Conservation (phyloP, 2,888 invertebrate species). For the Coelinius sp. region DNA sequence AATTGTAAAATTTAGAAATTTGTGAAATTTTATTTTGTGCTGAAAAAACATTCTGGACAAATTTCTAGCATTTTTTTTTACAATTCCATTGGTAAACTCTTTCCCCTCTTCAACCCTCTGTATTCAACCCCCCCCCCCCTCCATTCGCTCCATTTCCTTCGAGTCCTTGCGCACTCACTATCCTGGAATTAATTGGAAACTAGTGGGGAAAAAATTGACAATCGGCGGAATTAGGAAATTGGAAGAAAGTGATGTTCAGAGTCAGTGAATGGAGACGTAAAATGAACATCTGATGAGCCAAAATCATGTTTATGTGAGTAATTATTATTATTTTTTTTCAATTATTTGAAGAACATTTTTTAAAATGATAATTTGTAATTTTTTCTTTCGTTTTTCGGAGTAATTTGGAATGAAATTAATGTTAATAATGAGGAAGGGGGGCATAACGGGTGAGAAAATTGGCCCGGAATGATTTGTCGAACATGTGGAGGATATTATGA, state of each 20-base stretch:
- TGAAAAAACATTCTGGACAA: no score
- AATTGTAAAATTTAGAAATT: no score
- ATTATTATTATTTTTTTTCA: no score
- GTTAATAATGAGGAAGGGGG: neutral
- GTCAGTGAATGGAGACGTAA: no score
- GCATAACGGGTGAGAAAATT: conserved; percentile 35
- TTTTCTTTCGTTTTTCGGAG: neutral
- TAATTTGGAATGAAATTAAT: conserved; percentile 8
- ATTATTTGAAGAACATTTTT: no score
- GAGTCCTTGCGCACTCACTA: conserved; percentile 8
- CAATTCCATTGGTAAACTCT: neutral
- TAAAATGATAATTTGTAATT: neutral
- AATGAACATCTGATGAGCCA: no score
- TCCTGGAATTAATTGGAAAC: neutral
- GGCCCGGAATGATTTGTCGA: conserved; percentile 28
- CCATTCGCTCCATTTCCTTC: conserved; percentile 19
- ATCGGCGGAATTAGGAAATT: neutral
- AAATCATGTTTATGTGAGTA: no score
- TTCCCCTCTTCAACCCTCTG: neutral
- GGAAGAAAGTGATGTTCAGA: neutral
- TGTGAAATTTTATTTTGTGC: no score
- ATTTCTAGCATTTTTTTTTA: no score
- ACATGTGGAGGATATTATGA: conserved; percentile 23
- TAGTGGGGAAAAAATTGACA: neutral
- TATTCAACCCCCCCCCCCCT: neutral